Evolutionary conservation across 2,113 vertebrate genomes (phyloP).

Genomic region (Sylvia atricapilla): DNA sequence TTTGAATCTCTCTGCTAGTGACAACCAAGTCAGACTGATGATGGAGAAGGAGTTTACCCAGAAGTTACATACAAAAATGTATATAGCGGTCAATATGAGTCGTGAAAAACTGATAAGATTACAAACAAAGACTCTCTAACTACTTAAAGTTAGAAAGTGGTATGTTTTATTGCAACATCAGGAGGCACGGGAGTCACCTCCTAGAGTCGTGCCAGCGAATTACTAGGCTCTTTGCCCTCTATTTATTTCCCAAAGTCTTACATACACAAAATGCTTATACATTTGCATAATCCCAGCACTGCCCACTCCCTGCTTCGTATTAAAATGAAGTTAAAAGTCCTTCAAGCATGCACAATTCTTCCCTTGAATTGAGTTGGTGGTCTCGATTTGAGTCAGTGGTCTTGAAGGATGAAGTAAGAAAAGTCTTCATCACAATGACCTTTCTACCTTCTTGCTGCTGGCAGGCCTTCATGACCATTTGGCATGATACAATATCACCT

Average conservation of each 20-base stretch:
- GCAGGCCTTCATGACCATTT: neutral
- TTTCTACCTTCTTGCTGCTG: neutral
- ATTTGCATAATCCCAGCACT: neutral
- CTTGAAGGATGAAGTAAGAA: neutral
- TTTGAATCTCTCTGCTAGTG: too few relatives aligned
- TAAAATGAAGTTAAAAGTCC: neutral
- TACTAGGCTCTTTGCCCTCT: neutral
- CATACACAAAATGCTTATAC: neutral
- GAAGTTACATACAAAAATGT: too few relatives aligned
- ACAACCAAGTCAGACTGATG: too few relatives aligned
- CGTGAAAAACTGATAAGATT: neutral
- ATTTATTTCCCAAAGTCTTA: neutral
- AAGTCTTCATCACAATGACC: neutral
- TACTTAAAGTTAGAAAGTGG: neutral
- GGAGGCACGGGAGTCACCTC: neutral
- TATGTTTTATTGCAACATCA: too few relatives aligned
- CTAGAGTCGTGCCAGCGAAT: fast-evolving
- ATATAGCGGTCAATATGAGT: too few relatives aligned
- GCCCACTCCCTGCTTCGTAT: neutral
- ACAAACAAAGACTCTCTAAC: neutral
- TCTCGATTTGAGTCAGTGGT: neutral
- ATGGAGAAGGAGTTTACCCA: too few relatives aligned
- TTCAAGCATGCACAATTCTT: neutral
- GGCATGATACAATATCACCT: neutral
- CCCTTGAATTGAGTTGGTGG: neutral